Base-by-base conservation (phyloP, 2,888 invertebrate genomes). In the Papilio gigon region DNA sequence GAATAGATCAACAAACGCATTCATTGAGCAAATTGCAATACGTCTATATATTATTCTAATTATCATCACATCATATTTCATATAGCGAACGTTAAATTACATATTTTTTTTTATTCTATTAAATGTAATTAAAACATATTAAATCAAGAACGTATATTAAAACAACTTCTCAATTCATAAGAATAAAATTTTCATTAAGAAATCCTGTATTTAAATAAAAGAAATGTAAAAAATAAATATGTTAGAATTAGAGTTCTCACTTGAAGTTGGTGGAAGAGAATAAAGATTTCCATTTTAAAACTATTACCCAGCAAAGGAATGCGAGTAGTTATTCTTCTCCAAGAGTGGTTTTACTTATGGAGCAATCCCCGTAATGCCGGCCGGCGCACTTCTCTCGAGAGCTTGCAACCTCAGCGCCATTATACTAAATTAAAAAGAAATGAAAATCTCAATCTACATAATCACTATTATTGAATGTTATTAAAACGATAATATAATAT, bases 1-100 rank as follows among this genome's bases (percentile, higher is more conserved):
- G 50, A 63, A 50, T 63, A 63, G 50, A 63, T 63, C 30, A 22
- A 50, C 22, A 53, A 63, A 27, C 61, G 53, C 14, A 17, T 44
- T 61, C n/a, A 27, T 61, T 40, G 30, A 44, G 17, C 44, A 62
- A 62, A 62, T 33, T 62, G 12, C 47, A 35, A 47, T 47, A 20
- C 62, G 33, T 62, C 14, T 62, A 33, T 42, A 17, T 6, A 30
- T 20, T 30, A 44, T 62, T 44, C 22, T 12, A 62, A 62, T 62
- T 33, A 33, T 5, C 33, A 12, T 17, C 14, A 44, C n/a, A n/a
- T n/a, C n/a, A n/a, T n/a, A n/a, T n/a, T 62, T 62, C 47, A 62
- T 33, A 30, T 30, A 27, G 50, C n/a, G n/a, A n/a, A n/a, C n/a
- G n/a, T n/a, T n/a, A n/a, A n/a, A n/a, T n/a, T n/a, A n/a, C n/a